Conservation (phyloP, 2,797 vertebrate genomes). For the Melanotaenia parkinsoni region DNA sequence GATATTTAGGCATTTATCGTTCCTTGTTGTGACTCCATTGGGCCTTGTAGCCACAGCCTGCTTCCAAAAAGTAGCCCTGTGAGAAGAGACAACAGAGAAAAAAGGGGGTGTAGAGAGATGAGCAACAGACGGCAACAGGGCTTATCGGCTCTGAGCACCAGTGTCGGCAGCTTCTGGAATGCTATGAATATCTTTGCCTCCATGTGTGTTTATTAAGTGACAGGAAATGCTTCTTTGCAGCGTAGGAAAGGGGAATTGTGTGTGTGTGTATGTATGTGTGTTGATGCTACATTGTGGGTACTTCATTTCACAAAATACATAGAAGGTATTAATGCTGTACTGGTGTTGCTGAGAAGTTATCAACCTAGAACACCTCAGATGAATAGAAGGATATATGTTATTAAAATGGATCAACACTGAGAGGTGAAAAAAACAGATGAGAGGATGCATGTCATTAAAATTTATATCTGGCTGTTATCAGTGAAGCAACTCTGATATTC, state of each 20-base stretch:
- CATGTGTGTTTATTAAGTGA: constrained; percentile 72
- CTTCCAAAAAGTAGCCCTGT: constrained; percentile 55
- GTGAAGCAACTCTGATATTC: constrained; percentile 55
- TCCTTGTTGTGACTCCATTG: constrained; percentile 59
- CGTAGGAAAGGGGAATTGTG: constrained; percentile 40
- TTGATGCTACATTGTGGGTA: constrained; percentile 37
- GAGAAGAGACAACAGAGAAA: constrained; percentile 59
- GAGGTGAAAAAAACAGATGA: constrained; percentile 26
- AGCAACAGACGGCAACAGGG: constrained; percentile 58
- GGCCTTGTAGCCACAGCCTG: constrained; percentile 61
- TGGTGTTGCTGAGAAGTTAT: constrained; percentile 57
- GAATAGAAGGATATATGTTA: constrained; percentile 58
- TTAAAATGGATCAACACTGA: constrained; percentile 41
- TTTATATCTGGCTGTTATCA: constrained; percentile 64
- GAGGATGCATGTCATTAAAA: constrained; percentile 60
- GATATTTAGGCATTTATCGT: constrained; percentile 73
- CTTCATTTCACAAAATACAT: constrained; percentile 56
- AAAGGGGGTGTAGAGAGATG: constrained; percentile 50
- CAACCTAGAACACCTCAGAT: constrained; percentile 44
- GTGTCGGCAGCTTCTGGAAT: constrained; percentile 68
- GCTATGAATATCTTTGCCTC: constrained; percentile 64
- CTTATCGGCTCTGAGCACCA: constrained; percentile 79
- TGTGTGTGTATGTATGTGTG: background rate
- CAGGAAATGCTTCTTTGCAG: constrained; percentile 52
- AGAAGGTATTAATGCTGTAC: constrained; percentile 52